These are phyloP conservation scores for Oreonectes daqikongensis DNA, from an alignment of 2,797 vertebrate species.

Conservation along the genomic window DNA sequence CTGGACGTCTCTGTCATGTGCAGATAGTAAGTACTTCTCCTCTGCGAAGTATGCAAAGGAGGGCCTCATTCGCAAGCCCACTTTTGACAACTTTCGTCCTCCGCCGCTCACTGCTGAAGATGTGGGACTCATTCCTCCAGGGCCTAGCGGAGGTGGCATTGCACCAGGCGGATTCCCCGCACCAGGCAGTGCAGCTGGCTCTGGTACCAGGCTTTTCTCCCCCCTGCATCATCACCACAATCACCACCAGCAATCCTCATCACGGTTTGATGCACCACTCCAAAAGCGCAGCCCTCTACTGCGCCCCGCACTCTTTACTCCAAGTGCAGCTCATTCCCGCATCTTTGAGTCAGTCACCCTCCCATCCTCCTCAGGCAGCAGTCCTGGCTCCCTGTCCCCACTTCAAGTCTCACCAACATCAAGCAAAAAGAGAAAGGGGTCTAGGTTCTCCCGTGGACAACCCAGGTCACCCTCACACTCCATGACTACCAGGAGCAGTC, in stretches of 20 bases:
- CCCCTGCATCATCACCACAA: constrained; percentile 80
- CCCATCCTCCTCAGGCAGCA: constrained; percentile 81
- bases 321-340: constrained; percentile 95
- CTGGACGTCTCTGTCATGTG: constrained; percentile 92
- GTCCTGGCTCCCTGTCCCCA: constrained; percentile 80
- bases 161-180: constrained; percentile 80
- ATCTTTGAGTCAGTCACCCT: constrained; percentile 97
- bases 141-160: constrained; percentile 67
- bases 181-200: constrained; percentile 62
- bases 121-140: constrained; percentile 86
- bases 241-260: constrained; percentile 76
- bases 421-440: constrained; percentile 70
- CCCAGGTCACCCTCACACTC: constrained; percentile 94
- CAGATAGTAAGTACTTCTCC: constrained; percentile 93
- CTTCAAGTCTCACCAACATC: constrained; percentile 78
- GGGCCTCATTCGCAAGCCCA: constrained; percentile 96
- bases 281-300: constrained; percentile 93
- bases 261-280: constrained; percentile 84
- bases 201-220: constrained; percentile 86
- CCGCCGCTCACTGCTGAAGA: constrained; percentile 94
- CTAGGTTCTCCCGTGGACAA: constrained; percentile 79
- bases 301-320: constrained; percentile 93
- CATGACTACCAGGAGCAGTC: constrained; percentile 94
- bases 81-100: constrained; percentile 98
- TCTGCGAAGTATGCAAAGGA: constrained; percentile 99